Evolutionary conservation across 2,888 invertebrate genomes (phyloP), one percentile per base, ranked within the genome.

Genomic region (Coecobrya sp.): DNA sequence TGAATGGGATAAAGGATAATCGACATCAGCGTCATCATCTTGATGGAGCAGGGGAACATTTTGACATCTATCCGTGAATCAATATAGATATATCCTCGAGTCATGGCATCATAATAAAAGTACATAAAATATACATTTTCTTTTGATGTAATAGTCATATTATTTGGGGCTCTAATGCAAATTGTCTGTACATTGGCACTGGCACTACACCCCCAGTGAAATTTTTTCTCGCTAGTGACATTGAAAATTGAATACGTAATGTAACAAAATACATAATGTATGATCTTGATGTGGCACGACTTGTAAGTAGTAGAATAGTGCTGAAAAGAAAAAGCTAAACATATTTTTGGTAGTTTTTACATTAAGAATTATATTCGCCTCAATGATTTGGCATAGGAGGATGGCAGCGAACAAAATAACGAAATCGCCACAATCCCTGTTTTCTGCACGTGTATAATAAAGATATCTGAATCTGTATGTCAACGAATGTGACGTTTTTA

Each of bases 1-100:
- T n/a, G 68, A 36, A 70, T 36, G 42, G 27, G n/a, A 73, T 30
- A 11, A 16, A 49, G 19, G 76, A 76, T 76, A 49, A 25, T 76
- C 73, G n/a, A n/a, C n/a, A 10, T 73, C n/a, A 16, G n/a, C 11
- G 19, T 73, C 73, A 42, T 73, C 73, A 73, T 42, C n/a, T 42
- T 65, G 27, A 82, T 82, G 82, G 30, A 84, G n/a, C n/a, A 84
- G 84, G 45, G 42, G 52, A 45, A 87, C 8, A 19, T 30, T 19
- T 76, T 79, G 76, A 87, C 87, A 87, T 52, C 27, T 68, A 73
- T 73, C 70, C 73, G 22, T 27, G 13, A 65, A 13, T 65, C 27
- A 5, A 19, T 19, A 49, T 36, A 49, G 10, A 13, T 3, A 10
- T 25, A 62, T 2, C 19, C 25, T 16, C n/a, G 22, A 62, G 62